A percentile compares a stretch with the other conserved stretches of the same genome.
These are phyloP conservation scores for Phorcus lineatus DNA, from an alignment of 2,888 invertebrate species.

Conservation along the genomic window DNA sequence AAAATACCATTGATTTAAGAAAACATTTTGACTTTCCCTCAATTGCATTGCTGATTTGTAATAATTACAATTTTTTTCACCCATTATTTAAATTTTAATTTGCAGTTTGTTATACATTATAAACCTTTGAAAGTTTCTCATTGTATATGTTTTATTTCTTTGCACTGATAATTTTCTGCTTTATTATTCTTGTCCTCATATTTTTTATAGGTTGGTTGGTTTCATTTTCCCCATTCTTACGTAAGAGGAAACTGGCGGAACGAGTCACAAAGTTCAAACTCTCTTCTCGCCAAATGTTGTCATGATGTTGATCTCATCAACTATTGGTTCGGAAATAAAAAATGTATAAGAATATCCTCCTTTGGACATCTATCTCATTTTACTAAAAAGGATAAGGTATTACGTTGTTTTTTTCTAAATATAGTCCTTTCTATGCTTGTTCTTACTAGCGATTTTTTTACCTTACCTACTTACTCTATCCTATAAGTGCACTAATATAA, in stretches of 20 bases:
- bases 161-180: too few relatives aligned
- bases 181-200: background rate
- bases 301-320: constrained; percentile 76
- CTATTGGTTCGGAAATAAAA: constrained; percentile 70
- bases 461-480: too few relatives aligned
- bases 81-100: too few relatives aligned
- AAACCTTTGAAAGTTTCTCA: too few relatives aligned
- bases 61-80: too few relatives aligned
- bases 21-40: too few relatives aligned
- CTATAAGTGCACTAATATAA: too few relatives aligned
- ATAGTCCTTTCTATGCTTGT: background rate
- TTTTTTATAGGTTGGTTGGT: constrained; percentile 70
- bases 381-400: constrained; percentile 25
- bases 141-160: too few relatives aligned
- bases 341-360: constrained; percentile 69
- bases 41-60: too few relatives aligned
- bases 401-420: background rate
- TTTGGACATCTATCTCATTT: constrained; percentile 61
- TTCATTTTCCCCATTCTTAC: constrained; percentile 76
- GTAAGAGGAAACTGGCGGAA: constrained; percentile 76
- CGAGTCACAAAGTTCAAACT: constrained; percentile 70
- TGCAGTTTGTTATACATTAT: too few relatives aligned
- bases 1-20: too few relatives aligned
- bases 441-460: background rate
- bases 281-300: constrained; percentile 76